A percentile compares a stretch with the other conserved stretches of the same genome.
phyloP scores from a whole-genome alignment of 23 tunicate genomes.

The Aplidium turbinatum region DNA sequence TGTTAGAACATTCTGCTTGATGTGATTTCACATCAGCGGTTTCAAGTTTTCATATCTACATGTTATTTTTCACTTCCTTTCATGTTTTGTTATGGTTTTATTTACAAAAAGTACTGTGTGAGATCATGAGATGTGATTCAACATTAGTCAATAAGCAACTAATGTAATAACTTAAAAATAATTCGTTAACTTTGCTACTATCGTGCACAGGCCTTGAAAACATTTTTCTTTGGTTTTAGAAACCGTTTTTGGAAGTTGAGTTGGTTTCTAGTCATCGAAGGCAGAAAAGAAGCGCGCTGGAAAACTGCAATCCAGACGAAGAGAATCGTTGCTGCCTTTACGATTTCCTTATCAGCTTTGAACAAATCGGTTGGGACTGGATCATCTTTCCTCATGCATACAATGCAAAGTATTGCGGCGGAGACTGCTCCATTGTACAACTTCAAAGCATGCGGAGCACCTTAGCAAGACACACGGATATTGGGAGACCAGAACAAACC shows the following conservation, averaged over 20 bases:
- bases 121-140: too few relatives aligned
- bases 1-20: too few relatives aligned
- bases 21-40: too few relatives aligned
- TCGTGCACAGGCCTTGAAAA: too few relatives aligned
- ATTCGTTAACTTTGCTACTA: too few relatives aligned
- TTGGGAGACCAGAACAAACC: conserved; percentile 29
- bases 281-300: conserved; percentile 25
- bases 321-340: conserved; percentile 48
- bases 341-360: conserved; percentile 55
- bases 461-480: conserved; percentile 24
- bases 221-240: conserved; percentile 35
- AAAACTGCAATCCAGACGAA: conserved; percentile 2
- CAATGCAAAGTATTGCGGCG: conserved; percentile 63
- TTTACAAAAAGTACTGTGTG: too few relatives aligned
- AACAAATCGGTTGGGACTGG: conserved; percentile 79
- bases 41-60: too few relatives aligned
- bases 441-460: conserved; percentile 18
- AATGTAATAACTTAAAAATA: too few relatives aligned
- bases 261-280: conserved; percentile 38
- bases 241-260: conserved; percentile 70
- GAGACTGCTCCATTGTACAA: conserved; percentile 60
- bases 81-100: too few relatives aligned
- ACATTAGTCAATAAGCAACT: too few relatives aligned
- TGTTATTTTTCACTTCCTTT: too few relatives aligned
- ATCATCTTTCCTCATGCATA: conserved; percentile 55